phyloP scores from a whole-genome alignment of 2,113 vertebrate genomes.

The Oxyura jamaicensis region DNA sequence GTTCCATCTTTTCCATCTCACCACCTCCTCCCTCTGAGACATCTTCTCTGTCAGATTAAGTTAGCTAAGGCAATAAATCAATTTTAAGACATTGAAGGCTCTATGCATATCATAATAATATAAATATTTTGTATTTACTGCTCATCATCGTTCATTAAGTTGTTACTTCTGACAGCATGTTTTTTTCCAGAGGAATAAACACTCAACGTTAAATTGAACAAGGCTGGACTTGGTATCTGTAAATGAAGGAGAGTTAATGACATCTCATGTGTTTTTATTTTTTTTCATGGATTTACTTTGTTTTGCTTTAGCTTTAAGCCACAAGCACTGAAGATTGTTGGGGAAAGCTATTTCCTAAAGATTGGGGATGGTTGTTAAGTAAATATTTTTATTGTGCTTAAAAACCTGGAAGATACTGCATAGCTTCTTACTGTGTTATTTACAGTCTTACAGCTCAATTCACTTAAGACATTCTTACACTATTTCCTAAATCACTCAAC shows the following conservation, averaged over 20 bases:
- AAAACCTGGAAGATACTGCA: background rate
- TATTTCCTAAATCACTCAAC: background rate
- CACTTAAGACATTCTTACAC: background rate
- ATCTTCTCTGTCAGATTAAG: background rate
- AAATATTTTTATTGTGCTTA: background rate
- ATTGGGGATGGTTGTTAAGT: background rate
- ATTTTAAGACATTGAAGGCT: background rate
- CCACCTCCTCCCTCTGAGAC: background rate
- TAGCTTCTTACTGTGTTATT: background rate
- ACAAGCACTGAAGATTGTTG: background rate
- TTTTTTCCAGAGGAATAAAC: background rate
- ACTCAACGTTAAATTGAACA: background rate
- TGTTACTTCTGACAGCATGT: background rate
- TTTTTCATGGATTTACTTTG: background rate
- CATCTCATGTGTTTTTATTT: background rate
- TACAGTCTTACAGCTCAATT: background rate
- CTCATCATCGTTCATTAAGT: background rate
- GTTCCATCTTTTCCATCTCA: background rate
- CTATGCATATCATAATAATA: accelerated
- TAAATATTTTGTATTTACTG: background rate
- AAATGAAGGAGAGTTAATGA: background rate
- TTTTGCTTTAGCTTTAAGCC: background rate
- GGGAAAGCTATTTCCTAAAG: background rate
- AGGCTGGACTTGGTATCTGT: background rate
- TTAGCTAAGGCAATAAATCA: background rate